Base-by-base conservation (phyloP, 2,113 vertebrate species). In the Prunella himalayana region DNA sequence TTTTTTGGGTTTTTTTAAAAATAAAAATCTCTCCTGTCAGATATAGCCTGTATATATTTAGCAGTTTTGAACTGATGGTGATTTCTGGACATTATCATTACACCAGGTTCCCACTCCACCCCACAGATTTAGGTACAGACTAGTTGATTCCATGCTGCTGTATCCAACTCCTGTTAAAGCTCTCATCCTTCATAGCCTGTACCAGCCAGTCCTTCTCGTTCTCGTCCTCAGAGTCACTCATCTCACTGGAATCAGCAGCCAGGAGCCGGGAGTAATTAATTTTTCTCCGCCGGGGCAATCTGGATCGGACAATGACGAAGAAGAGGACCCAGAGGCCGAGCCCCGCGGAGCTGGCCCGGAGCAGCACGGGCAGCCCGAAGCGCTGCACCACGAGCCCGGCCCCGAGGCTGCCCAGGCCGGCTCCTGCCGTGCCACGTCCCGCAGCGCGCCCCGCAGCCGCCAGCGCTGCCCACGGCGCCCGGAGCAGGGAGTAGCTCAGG, bases 201-300 rank as follows among this genome's bases (percentile, higher is more conserved):
- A 98, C 98, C 18, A 99, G 98, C 99, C 99, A 99, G 96, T 99
- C 99, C 65, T 93, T 97, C 82, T 99, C 98, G 1, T 97, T 97
- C 9, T 98, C 99, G 11, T 98, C 98, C 3, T 99, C 99, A 0
- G 99, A 98, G 91, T 99, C 99, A 2, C 99, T 99, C 77, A 92
- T 92, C 39, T 99, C 98, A 22, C 98, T 98, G 9, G 94, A 97
- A 37, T 98, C 98, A 0, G 98, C 95, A 8, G 98, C 97, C 95
- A 99, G 93, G 28, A 99, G 98, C 23, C 97, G 98, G 0, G 98
- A 99, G 91, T 99, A 99, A 97, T 99, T 99, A 44, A 99, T 98
- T 85, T 98, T 98, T 70, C 97, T 98, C 88, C 98, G 98, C 21
- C 51, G 98, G 6, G 99, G 98, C 66, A 98, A 90, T 64, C 94